Base-by-base conservation (phyloP, 1,140 invertebrate genomes). In the Spodoptera litura region DNA sequence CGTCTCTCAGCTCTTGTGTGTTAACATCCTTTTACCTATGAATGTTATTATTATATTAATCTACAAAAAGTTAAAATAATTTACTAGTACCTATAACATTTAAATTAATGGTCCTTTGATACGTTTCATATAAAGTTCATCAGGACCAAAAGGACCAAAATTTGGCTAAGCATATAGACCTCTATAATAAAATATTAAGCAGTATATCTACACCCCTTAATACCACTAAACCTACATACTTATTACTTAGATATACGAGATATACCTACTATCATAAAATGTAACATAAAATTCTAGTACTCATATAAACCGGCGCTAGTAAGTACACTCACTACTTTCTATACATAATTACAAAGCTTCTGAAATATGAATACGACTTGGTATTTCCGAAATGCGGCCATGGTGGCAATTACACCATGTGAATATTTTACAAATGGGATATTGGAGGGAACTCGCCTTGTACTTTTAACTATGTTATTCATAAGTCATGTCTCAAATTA, bases 351-450 rank as follows among this genome's bases (percentile, higher is more conserved):
- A 27, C 64, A 25, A 12, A 68, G 15, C n/a, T 20, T 12, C 49
- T 68, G 49, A 68, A 68, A 68, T 68, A 68, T 68, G 64, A 12
- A 68, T 68, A 68, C 49, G 12, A 49, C 49, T 49, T 68, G 64
- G 64, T 68, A 52, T 68, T 68, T 68, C 64, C 49, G 49, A 68
- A 68, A 52, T 68, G 64, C 12, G 12, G 49, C 9, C 20, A 25
- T 15, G 61, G 27, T 44, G 61, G 44, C 64, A 52, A 68, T 68
- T 68, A 68, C 64, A 27, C 10, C 2, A 13, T 68, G 64, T 68
- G 49, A 68, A 68, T 68, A 68, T 68, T 68, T 68, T 52, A 68
- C 49, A 9, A 52, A 68, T 52, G 44, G 64, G 49, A 52, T 68
- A 64, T 68, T 12, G 64, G 52, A 52, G 61, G 31, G 61, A 15